Evolutionary conservation across 2,888 invertebrate genomes (phyloP), one percentile per base, ranked within the genome.

Genomic region (Diaprepes abbreviatus): DNA sequence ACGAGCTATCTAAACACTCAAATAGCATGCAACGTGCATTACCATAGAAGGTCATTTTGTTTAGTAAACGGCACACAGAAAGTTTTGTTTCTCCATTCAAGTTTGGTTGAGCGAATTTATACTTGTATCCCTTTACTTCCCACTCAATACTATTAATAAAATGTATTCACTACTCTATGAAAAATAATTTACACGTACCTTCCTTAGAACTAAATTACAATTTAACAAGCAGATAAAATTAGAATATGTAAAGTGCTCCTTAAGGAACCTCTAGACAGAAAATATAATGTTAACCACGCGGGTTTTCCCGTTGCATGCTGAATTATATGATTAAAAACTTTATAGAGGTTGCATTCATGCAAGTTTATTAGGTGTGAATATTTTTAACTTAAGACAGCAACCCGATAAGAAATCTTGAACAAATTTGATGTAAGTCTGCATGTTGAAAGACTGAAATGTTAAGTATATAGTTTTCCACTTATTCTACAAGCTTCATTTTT

Each of bases 281-380:
- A 67, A 66, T 57, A 54, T 55, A 36, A 24, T 55, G 33, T 55
- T 38, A 60, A 60, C 58, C 66, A 33, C 33, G 17, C 10, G n/a
- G 52, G 21, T 50, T 57, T 38, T 52, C 31, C 57, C 24, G 45
- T 33, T 62, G 55, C 62, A 7, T 35, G 57, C 45, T 62, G 55
- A 43, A 19, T 57, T 68, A 63, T 63, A 63, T 50, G 55, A 63
- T 63, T 63, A 68, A 68, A 68, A 63, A 63, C 45, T 63, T 24
- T 68, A 19, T n/a, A 10, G 40, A 33, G 10, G 24, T 45, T 62
- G 55, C 55, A 45, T 67, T 67, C 52, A 67, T 60, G 67, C 50
- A 55, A 63, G 38, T 57, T 57, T 38, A 31, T 62, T 43, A 67
- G 33, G 35, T 59, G 10, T 33, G 19, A 50, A 66, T 31, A 43